phyloP scores from a whole-genome alignment of 2,113 vertebrate species.

The Albula goreensis region DNA sequence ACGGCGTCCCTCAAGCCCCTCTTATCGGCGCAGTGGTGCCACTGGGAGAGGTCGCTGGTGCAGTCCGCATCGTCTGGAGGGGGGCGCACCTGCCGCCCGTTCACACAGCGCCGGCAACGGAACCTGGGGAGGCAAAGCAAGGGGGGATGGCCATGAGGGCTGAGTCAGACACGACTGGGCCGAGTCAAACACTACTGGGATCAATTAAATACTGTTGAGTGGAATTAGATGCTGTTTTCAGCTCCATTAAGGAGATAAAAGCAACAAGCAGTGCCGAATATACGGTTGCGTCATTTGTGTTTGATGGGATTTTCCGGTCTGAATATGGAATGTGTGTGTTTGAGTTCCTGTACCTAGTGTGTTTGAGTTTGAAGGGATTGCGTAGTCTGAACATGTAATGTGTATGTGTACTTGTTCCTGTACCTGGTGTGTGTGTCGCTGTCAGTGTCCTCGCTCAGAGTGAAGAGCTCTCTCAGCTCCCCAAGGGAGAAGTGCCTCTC shows the following conservation, averaged over 20 bases:
- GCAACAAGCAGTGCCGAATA: too few species aligned
- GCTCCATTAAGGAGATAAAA: neutral
- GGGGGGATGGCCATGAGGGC: too few species aligned
- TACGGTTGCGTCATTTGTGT: neutral
- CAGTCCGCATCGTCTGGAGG: slow-evolving; percentile 83
- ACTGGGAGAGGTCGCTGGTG: slow-evolving; percentile 89
- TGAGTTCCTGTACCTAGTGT: neutral
- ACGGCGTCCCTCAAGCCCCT: slow-evolving; percentile 83
- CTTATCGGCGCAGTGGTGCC: slow-evolving; percentile 87
- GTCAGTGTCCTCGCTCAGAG: slow-evolving; percentile 76
- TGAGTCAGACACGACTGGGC: neutral
- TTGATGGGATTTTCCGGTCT: neutral
- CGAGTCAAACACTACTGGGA: neutral
- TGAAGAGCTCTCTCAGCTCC: slow-evolving; percentile 89
- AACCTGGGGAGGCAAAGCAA: slow-evolving; percentile 67
- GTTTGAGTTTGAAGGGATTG: neutral
- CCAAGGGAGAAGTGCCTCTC: slow-evolving; percentile 94
- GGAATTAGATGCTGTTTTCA: neutral
- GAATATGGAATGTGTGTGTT: neutral
- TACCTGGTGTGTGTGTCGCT: slow-evolving; percentile 73
- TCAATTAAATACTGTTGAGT: too few species aligned
- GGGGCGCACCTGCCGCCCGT: slow-evolving; percentile 76
- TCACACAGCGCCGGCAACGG: slow-evolving; percentile 88
- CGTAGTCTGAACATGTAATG: neutral
- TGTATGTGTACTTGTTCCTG: neutral